A percentile compares a stretch with the other conserved stretches of the same genome.
These are phyloP conservation scores for Fissipunctia ypsillon DNA, from an alignment of 2,888 invertebrate species.

Conservation along the genomic window DNA sequence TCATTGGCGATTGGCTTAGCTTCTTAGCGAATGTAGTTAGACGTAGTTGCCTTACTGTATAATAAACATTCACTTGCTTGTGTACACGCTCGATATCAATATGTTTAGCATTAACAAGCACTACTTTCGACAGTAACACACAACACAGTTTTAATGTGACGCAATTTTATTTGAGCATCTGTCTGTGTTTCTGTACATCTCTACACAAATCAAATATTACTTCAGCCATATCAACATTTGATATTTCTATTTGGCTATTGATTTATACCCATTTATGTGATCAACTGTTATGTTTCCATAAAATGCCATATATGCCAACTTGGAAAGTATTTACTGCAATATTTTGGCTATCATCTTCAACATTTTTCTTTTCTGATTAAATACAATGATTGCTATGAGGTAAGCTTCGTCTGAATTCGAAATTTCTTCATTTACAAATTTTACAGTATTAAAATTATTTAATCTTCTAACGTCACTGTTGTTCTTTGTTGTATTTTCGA, in stretches of 20 bases:
- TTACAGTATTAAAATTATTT: constrained; percentile 40
- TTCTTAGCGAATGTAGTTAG: constrained; percentile 78
- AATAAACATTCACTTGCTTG: constrained; percentile 69
- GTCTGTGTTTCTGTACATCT: constrained; percentile 56
- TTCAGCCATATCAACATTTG: constrained; percentile 54
- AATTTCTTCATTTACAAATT: constrained; percentile 40
- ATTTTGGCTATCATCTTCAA: constrained; percentile 38
- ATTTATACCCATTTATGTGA: constrained; percentile 45
- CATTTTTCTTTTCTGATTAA: constrained; percentile 32
- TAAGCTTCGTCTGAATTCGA: constrained; percentile 57
- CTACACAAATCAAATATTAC: constrained; percentile 52
- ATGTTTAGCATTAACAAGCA: constrained; percentile 64
- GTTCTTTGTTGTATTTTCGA: constrained; percentile 67
- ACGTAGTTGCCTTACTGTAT: constrained; percentile 76
- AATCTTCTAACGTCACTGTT: constrained; percentile 63
- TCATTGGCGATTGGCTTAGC: constrained; percentile 88
- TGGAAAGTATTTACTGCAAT: constrained; percentile 41
- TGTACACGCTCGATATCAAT: constrained; percentile 62
- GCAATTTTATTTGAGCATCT: constrained; percentile 58
- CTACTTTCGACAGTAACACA: constrained; percentile 57
- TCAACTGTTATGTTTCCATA: constrained; percentile 37
- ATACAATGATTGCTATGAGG: constrained; percentile 42
- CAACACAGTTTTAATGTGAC: constrained; percentile 54
- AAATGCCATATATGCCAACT: constrained; percentile 41
- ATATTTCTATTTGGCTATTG: constrained; percentile 49